Evolutionary conservation across 1,140 invertebrate genomes (phyloP).

Genomic region (Ephestia elutella): DNA sequence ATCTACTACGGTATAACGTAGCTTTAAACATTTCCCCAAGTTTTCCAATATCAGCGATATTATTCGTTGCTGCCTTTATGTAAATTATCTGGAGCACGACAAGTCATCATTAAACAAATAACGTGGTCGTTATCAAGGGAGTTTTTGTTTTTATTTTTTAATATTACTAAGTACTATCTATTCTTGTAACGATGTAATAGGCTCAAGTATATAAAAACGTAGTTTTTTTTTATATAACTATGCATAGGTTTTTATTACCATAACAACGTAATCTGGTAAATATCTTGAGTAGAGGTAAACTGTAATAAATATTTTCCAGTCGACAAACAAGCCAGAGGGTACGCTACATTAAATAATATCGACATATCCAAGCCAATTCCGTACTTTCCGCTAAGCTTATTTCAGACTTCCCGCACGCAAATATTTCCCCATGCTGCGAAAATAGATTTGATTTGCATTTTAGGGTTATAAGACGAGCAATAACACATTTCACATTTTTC

Average conservation of each 20-base stretch:
- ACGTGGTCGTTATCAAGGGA: not conserved
- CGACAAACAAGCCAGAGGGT: constrained; percentile 42
- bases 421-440: constrained; percentile 42
- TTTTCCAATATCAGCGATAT: constrained; percentile 53
- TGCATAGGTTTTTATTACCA: too few species aligned
- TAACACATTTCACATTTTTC: constrained; percentile 33
- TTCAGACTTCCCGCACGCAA: constrained; percentile 46
- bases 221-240: too few species aligned
- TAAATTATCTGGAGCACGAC: constrained; percentile 29
- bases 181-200: too few species aligned
- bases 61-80: constrained; percentile 39
- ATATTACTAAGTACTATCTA: not conserved
- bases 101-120: constrained; percentile 28
- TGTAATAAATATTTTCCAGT: constrained; percentile 51
- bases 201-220: too few species aligned
- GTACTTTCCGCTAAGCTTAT: constrained; percentile 56
- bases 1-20: constrained; percentile 17
- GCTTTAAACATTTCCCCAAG: constrained; percentile 39
- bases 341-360: constrained; percentile 57
- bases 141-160: not conserved
- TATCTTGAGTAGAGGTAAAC: constrained; percentile 33
- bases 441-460: constrained; percentile 49
- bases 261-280: constrained; percentile 17
- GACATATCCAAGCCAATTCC: constrained; percentile 59
- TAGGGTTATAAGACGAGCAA: constrained; percentile 34